phyloP scores from a whole-genome alignment of 2,113 vertebrate species.

The Coregonus clupeaformis region DNA sequence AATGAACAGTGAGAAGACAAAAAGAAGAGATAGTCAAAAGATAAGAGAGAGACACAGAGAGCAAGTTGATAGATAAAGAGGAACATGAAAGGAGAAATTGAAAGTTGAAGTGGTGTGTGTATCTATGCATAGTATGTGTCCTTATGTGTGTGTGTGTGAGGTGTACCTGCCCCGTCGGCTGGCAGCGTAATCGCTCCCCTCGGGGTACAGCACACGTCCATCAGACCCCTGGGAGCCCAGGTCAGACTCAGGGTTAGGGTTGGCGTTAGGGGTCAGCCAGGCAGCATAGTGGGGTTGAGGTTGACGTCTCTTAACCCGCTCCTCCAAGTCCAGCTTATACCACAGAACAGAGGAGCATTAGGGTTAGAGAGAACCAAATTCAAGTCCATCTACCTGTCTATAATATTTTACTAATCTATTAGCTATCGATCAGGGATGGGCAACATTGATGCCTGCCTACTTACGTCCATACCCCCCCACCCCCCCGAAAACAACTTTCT shows the following conservation, averaged over 20 bases:
- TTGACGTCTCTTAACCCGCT: constrained; percentile 38
- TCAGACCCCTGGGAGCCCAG: constrained; percentile 65
- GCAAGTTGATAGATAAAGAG: too few relatives aligned
- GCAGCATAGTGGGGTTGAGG: constrained; percentile 31
- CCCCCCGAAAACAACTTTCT: too few relatives aligned
- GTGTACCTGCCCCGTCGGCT: constrained; percentile 69
- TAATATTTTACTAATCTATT: too few relatives aligned
- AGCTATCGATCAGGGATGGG: too few relatives aligned
- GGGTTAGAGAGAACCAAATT: neutral
- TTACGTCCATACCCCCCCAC: too few relatives aligned
- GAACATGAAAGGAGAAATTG: neutral
- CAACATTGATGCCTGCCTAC: too few relatives aligned
- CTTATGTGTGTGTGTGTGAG: neutral
- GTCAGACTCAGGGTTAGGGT: constrained; percentile 65
- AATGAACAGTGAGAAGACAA: neutral
- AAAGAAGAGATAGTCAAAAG: too few relatives aligned
- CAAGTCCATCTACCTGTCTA: too few relatives aligned
- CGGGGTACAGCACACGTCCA: constrained; percentile 78
- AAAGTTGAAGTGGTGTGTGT: neutral
- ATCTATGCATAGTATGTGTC: neutral
- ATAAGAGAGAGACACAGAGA: too few relatives aligned
- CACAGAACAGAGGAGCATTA: neutral
- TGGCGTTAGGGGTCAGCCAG: constrained; percentile 53
- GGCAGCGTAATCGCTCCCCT: constrained; percentile 70
- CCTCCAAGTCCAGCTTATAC: constrained; percentile 36